Conservation (phyloP, 1,140 invertebrate species). For the Drosophila pseudoobscura region DNA sequence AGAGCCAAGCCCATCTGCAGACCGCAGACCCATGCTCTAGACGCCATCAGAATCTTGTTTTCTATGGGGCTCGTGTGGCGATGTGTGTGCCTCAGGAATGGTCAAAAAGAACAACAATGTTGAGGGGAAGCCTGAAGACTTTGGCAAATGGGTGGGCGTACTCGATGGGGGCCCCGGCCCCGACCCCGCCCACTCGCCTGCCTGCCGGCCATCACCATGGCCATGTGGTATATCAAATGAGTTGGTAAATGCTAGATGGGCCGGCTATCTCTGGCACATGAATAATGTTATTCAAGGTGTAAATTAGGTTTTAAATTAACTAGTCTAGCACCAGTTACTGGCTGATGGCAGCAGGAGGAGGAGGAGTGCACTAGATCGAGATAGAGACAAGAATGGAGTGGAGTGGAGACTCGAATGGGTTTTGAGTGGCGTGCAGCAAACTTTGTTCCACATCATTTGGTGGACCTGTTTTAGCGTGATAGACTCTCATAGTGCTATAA, state of each 20-base stretch:
- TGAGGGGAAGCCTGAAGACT: constrained; percentile 1
- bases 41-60: constrained; percentile 45
- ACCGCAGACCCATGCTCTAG: constrained; percentile 31
- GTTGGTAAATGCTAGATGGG: constrained; percentile 28
- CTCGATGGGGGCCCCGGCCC: neutral
- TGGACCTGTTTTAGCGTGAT: constrained; percentile 8
- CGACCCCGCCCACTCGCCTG: constrained; percentile 3
- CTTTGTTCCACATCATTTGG: constrained; percentile 1
- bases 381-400: neutral
- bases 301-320: constrained; percentile 48
- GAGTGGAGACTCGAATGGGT: neutral
- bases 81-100: constrained; percentile 9
- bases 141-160: constrained; percentile 43
- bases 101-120: constrained; percentile 20
- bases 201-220: neutral
- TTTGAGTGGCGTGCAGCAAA: neutral
- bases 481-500: neutral
- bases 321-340: constrained; percentile 10
- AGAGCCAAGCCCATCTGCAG: constrained; percentile 42
- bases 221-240: constrained; percentile 33
- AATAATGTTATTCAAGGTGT: constrained; percentile 52
- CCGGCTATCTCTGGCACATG: constrained; percentile 29
- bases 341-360: too few species aligned
- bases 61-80: constrained; percentile 6
- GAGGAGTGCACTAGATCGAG: too few species aligned